Percentiles rank a stretch among this genome's conserved stretches.
Evolutionary conservation across 2,113 vertebrate genomes (phyloP).

Genomic region (Galeopterus variegatus): DNA sequence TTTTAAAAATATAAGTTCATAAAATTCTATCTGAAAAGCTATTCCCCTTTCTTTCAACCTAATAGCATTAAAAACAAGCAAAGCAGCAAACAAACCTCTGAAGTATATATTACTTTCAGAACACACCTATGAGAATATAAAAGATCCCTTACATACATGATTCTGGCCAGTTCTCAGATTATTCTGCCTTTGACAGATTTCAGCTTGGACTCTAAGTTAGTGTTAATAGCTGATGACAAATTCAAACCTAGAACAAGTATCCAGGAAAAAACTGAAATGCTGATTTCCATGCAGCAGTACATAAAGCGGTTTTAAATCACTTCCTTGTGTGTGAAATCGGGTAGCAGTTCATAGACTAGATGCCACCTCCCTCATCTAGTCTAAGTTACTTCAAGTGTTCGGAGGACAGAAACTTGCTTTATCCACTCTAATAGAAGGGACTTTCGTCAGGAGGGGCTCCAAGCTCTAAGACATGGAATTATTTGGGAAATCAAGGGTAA

Average conservation of each 20-base stretch:
- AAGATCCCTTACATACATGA: neutral
- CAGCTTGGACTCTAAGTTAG: neutral
- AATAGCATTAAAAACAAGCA: neutral
- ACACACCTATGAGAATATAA: neutral
- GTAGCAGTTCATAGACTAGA: too few species aligned
- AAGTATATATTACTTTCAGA: neutral
- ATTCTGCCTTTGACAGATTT: slow-evolving; percentile 44
- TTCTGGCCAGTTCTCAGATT: neutral
- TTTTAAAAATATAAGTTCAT: neutral
- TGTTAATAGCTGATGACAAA: slow-evolving; percentile 35
- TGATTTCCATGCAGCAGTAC: slow-evolving; percentile 43
- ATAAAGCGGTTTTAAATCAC: neutral
- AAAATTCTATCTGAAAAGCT: neutral
- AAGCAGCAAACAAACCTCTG: neutral
- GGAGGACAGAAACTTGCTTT: neutral
- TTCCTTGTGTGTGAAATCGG: neutral
- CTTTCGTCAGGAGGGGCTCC: neutral
- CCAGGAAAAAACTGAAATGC: slow-evolving; percentile 5
- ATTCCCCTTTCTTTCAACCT: neutral
- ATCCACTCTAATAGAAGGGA: neutral
- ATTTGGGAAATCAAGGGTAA: neutral
- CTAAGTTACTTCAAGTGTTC: neutral
- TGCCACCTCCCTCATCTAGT: neutral
- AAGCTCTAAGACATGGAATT: neutral
- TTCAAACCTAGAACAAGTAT: neutral